Base-by-base conservation (phyloP, 2,113 vertebrate species). In the Neotragus pygmaeus region DNA sequence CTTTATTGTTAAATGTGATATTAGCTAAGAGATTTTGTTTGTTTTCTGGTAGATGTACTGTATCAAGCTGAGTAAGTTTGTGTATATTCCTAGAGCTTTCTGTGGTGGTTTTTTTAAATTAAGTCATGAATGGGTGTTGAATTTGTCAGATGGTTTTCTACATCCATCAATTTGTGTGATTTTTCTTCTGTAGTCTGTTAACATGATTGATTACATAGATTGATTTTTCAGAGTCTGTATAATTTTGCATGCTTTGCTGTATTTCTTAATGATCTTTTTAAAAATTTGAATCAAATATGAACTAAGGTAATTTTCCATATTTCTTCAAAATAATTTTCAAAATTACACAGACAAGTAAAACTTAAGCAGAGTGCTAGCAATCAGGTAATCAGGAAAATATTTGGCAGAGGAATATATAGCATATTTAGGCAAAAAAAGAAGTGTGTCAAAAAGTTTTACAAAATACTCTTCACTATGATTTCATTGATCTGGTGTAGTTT, bases 381-480 rank as follows among this genome's bases (percentile, higher is more conserved):
- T 85, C 49, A 80, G 15, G 33, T 51, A 85, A 55, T 96, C 49
- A 93, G n/a, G 43, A 80, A 94, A 96, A 58, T 96, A 80, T 33
- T 36, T 80, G 81, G 14, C 33, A 77, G 53, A 73, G 45, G 51
- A 7, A 36, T 21, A 90, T 45, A 73, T 11, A 85, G 39, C 66
- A 62, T 70, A 51, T 39, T 49, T 33, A 77, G 36, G 88, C 23
- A 60, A 93, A 96, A 82, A 55, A 27, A n/a, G 27, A 45, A 92
- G 21, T 9, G 36, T 57, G 81, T 55, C 57, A 66, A 47, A 89
- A 39, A 39, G 28, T 75, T 66, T 64, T 55, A 64, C 53, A 84
- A 89, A 84, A 89, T 57, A 84, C 28, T 49, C 51, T 93, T 85
- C 33, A 78, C 49, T 93, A 5, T 89, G 47, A 84, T 43, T 93